These are phyloP conservation scores for Imbricaverruca yamaguchii DNA, from an alignment of 2,888 invertebrate genomes.

Conservation along the genomic window DNA sequence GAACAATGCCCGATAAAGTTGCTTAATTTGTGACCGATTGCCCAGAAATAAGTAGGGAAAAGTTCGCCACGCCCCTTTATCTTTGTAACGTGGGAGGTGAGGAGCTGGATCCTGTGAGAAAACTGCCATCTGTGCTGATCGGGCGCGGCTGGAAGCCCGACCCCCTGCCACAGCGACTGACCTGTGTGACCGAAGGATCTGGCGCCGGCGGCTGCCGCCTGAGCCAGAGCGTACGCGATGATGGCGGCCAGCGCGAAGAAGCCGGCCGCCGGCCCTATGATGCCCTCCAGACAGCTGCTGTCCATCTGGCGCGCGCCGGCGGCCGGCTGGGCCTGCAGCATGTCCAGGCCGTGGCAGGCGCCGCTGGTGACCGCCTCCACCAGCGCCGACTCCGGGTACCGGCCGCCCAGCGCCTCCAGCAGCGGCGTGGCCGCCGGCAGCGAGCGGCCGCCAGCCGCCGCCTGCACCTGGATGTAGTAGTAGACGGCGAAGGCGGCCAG, in stretches of 20 bases:
- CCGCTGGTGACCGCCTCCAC: neutral
- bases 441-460: too few species aligned
- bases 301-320: neutral
- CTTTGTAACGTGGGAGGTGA: too few species aligned
- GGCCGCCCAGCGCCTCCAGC: neutral
- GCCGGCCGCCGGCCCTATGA: constrained; percentile 1
- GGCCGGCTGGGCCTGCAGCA: neutral
- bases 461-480: neutral
- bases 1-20: too few species aligned
- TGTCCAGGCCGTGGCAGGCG: neutral
- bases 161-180: neutral
- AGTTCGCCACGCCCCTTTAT: too few species aligned
- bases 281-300: neutral
- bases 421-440: neutral
- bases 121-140: too few species aligned
- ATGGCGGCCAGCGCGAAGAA: neutral
- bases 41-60: too few species aligned
- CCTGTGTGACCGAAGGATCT: neutral
- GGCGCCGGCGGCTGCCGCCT: neutral
- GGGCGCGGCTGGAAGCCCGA: too few species aligned
- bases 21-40: too few species aligned
- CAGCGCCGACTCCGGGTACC: neutral
- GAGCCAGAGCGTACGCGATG: constrained; percentile 4
- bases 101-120: too few species aligned
- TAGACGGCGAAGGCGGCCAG: neutral